Base-by-base conservation (phyloP, 2,113 vertebrate species). In the Anhinga anhinga region DNA sequence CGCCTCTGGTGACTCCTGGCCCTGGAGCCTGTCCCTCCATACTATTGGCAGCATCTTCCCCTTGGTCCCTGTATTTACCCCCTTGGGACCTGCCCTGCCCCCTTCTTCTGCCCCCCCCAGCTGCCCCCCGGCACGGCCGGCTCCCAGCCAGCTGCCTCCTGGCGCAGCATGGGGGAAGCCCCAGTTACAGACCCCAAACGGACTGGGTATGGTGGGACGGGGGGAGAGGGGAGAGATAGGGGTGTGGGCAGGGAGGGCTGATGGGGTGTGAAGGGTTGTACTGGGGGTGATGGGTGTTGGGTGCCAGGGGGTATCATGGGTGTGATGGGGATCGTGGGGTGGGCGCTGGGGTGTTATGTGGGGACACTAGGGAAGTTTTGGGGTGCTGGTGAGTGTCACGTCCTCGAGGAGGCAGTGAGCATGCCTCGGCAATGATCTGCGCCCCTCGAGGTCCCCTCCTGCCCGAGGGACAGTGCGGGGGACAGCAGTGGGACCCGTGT, bases 391-490 rank as follows among this genome's bases (percentile, higher is more conserved):
- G 34, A 65, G 10, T 47, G n/a, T 47, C 50, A 17, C 2, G 5
- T 77, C 15, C 53, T 26, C 1, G 13, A 7, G 27, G 30, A 77
- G 29, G 25, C 25, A 76, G 58, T 26, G 70, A 88, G 19, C 2
- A 25, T 3, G 4, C 30, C 65, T 40, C 9, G 10, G 40, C 77
- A 61, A 81, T 77, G 72, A 66, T 19, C 50, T 71, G 61, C 29
- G 36, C 53, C 29, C 42, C n/a, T 87, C 1, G 4, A 69, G 36
- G 47, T 67, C 22, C 44, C 26, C 38, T 34, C 5, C 16, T 44
- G 50, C 30, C 58, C 0, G 0, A 74, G 45, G 40, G 44, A n/a
- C 27, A 29, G n/a, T 4, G 5, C 8, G 1, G 19, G 18, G 15
- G 30, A 10, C 23, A 61, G 49, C 4, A 10, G 25, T 26, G 40